Percentiles rank a stretch among this genome's conserved stretches.
These are phyloP conservation scores for Phanerotoma sp. DNA, from an alignment of 2,888 invertebrate species.

Conservation along the genomic window DNA sequence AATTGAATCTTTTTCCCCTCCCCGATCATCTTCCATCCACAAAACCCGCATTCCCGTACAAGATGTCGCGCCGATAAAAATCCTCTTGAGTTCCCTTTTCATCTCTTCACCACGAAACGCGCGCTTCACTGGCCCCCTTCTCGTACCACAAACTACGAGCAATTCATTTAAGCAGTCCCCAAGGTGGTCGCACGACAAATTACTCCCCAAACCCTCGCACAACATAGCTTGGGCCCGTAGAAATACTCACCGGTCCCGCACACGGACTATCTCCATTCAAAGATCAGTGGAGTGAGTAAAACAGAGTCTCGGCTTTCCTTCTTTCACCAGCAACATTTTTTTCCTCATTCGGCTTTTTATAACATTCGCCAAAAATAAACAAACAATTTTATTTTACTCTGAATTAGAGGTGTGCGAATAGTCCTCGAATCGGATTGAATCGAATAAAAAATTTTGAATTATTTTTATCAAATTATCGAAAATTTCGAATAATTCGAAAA, in stretches of 20 bases:
- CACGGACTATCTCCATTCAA: slow-evolving; percentile 50
- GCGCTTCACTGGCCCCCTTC: slow-evolving; percentile 25
- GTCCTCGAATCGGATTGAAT: too few relatives aligned
- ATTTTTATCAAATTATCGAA: too few relatives aligned
- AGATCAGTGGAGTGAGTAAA: slow-evolving; percentile 38
- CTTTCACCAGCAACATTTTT: slow-evolving; percentile 29
- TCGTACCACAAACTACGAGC: slow-evolving; percentile 42
- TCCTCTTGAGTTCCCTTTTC: slow-evolving; percentile 36
- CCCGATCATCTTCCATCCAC: slow-evolving; percentile 46
- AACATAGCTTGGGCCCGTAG: slow-evolving; percentile 9
- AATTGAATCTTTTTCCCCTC: slow-evolving; percentile 6
- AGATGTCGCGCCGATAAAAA: slow-evolving; percentile 58
- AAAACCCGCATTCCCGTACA: slow-evolving; percentile 57
- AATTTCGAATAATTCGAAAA: too few relatives aligned
- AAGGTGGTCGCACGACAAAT: slow-evolving; percentile 59
- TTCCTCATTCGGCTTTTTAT: slow-evolving; percentile 8
- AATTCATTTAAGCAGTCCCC: slow-evolving; percentile 58
- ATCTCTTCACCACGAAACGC: slow-evolving; percentile 26
- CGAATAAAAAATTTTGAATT: too few relatives aligned
- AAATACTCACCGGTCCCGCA: slow-evolving; percentile 26
- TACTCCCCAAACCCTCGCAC: slow-evolving; percentile 45
- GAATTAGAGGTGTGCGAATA: too few relatives aligned
- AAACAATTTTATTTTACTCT: too few relatives aligned
- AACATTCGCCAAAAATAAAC: too few relatives aligned
- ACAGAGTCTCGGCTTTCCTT: slow-evolving; percentile 29